Conservation (phyloP, 2,888 invertebrate species). For the Galeruca laticollis region DNA sequence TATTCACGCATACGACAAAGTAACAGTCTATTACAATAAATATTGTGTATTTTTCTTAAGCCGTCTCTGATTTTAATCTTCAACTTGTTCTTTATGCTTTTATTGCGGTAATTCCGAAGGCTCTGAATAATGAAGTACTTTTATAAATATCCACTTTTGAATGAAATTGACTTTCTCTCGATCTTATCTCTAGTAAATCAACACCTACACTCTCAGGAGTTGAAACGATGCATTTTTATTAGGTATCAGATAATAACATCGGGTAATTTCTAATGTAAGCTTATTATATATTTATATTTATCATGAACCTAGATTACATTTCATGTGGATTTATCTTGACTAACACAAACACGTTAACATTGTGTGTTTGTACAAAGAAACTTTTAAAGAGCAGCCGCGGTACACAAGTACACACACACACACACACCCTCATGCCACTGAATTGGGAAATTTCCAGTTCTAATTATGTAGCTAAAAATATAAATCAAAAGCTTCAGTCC, state of each 20-base stretch:
- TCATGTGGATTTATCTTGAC: not conserved
- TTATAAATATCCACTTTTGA: conserved; percentile 29
- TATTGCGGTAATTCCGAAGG: conserved; percentile 10
- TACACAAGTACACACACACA: no score
- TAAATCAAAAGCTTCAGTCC: no score
- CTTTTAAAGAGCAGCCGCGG: no score
- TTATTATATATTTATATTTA: not conserved
- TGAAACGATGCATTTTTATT: conserved; percentile 39
- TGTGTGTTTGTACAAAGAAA: no score
- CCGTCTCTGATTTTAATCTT: conserved; percentile 1
- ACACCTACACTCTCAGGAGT: conserved; percentile 38
- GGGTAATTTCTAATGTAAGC: not conserved
- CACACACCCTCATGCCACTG: no score
- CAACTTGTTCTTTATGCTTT: conserved; percentile 5
- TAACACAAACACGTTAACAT: no score
- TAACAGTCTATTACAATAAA: not conserved
- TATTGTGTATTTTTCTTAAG: not conserved
- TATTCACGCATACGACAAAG: no score
- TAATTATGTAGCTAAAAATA: no score
- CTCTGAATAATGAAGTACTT: conserved; percentile 23
- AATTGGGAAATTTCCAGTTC: no score
- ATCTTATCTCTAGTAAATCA: conserved; percentile 42
- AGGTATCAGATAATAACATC: conserved; percentile 14
- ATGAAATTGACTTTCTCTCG: conserved; percentile 43
- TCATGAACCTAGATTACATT: not conserved